These are phyloP conservation scores for Holothuria glaberrima DNA, from an alignment of 35 echinoderm and acorn worm genomes.

Conservation along the genomic window DNA sequence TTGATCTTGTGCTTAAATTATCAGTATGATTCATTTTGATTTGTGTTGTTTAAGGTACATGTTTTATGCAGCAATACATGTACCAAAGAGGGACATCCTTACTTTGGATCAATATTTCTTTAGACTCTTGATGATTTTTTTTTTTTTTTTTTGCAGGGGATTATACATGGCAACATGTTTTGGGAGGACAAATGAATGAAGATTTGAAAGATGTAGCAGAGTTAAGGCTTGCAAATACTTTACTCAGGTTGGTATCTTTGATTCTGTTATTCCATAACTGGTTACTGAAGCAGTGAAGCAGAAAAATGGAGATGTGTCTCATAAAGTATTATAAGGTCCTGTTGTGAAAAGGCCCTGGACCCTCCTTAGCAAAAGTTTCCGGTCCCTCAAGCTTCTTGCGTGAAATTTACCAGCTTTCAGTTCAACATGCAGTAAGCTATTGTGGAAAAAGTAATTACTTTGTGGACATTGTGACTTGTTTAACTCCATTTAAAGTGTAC, in stretches of 20 bases:
- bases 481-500: no score
- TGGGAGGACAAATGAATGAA: conserved; percentile 61
- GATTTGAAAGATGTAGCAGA: conserved; percentile 56
- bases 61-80: no score
- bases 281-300: neutral
- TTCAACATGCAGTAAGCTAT: no score
- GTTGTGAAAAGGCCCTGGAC: neutral
- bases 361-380: no score
- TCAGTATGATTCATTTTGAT: no score
- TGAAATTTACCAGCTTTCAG: no score
- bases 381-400: no score
- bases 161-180: conserved; percentile 88
- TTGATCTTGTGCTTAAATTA: no score
- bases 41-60: no score
- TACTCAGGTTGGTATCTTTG: conserved; percentile 66
- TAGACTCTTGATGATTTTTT: neutral
- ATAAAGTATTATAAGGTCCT: neutral
- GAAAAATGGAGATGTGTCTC: neutral
- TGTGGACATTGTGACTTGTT: neutral
- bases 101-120: no score
- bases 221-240: conserved; percentile 46
- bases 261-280: neutral
- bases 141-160: conserved; percentile 52
- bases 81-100: no score
- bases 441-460: no score